A percentile compares a stretch with the other conserved stretches of the same genome.
Conservation (phyloP, 2,888 invertebrate species). For the Amorpha juglandis region DNA sequence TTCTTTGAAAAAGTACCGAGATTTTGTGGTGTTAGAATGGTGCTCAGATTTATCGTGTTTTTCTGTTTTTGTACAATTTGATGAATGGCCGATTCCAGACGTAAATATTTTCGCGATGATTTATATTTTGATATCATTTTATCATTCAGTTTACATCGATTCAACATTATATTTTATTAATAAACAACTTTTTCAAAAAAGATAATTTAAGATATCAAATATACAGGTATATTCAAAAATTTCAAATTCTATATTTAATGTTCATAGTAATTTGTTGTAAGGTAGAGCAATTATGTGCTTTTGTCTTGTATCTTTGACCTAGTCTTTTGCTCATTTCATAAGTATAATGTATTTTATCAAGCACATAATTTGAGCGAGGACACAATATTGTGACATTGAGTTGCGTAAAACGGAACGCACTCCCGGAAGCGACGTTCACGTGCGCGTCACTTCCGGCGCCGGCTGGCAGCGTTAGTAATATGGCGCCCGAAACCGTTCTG, state of each 20-base stretch:
- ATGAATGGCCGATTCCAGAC: slow-evolving; percentile 31
- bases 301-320: not conserved
- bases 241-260: too few relatives aligned
- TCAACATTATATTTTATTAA: too few relatives aligned
- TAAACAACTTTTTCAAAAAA: too few relatives aligned
- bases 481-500: slow-evolving; percentile 72
- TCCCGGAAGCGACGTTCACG: slow-evolving; percentile 79
- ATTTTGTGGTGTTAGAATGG: slow-evolving; percentile 52
- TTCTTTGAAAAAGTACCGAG: slow-evolving; percentile 44
- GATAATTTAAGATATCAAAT: too few relatives aligned
- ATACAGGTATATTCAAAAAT: too few relatives aligned
- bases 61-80: slow-evolving; percentile 46
- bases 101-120: slow-evolving; percentile 33
- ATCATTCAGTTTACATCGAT: not conserved
- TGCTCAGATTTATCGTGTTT: slow-evolving; percentile 57
- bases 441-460: slow-evolving; percentile 76
- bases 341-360: slow-evolving; percentile 24
- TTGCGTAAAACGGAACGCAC: slow-evolving; percentile 77
- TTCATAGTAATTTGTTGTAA: too few relatives aligned
- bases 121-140: slow-evolving; percentile 28
- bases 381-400: slow-evolving; percentile 76
- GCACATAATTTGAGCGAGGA: slow-evolving; percentile 34
- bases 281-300: too few relatives aligned
- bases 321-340: not conserved
- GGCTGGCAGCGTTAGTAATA: slow-evolving; percentile 76